phyloP scores from a whole-genome alignment of 2,113 vertebrate species.

The Menidia beryllina region DNA sequence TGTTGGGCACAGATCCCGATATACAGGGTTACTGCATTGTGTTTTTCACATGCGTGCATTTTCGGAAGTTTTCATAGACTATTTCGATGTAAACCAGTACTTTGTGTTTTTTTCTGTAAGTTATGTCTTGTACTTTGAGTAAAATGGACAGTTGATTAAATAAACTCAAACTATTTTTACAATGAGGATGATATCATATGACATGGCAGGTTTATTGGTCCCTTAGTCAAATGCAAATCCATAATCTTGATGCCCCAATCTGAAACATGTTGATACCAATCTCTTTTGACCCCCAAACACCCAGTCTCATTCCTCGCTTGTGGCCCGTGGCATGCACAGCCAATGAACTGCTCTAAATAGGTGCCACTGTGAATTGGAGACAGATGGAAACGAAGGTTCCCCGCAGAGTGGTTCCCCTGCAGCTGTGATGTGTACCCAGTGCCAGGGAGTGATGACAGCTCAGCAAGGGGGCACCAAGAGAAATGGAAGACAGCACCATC shows the following conservation, averaged over 20 bases:
- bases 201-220: slow-evolving; percentile 4
- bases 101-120: background rate
- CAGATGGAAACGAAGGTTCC: slow-evolving; percentile 85
- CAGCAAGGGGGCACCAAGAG: slow-evolving; percentile 73
- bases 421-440: slow-evolving; percentile 79
- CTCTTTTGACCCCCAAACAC: slow-evolving; percentile 47
- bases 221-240: slow-evolving; percentile 15
- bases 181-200: background rate
- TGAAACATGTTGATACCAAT: slow-evolving; percentile 23
- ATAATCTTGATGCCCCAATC: slow-evolving; percentile 10
- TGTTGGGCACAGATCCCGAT: slow-evolving; percentile 36
- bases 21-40: background rate
- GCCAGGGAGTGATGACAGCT: slow-evolving; percentile 81
- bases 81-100: background rate
- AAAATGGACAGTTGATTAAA: slow-evolving; percentile 11
- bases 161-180: slow-evolving; percentile 7
- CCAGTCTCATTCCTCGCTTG: slow-evolving; percentile 47
- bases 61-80: background rate
- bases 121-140: background rate
- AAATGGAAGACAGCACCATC: slow-evolving; percentile 60
- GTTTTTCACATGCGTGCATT: background rate
- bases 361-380: slow-evolving; percentile 82
- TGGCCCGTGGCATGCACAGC: slow-evolving; percentile 73
- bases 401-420: slow-evolving; percentile 81
- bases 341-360: slow-evolving; percentile 80